Evolutionary conservation across 1,140 invertebrate genomes (phyloP).

Genomic region (Drosophila mayri): DNA sequence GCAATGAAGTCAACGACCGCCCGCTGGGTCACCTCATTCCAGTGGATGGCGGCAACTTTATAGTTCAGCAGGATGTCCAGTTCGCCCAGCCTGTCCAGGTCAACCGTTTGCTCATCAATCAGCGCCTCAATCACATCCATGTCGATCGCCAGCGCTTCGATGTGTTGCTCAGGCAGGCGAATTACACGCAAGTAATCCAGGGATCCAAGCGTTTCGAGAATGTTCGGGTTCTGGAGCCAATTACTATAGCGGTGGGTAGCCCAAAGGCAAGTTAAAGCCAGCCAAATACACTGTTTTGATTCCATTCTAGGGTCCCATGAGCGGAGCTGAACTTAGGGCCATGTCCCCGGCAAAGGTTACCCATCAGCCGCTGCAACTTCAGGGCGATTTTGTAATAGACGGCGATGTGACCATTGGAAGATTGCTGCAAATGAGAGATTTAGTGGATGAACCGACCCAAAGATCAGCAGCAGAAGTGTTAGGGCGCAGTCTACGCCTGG

Average conservation of each 20-base stretch:
- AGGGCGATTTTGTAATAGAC: slow-evolving; percentile 83
- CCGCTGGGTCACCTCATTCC: slow-evolving; percentile 59
- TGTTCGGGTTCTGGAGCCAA: slow-evolving; percentile 81
- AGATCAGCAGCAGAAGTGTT: slow-evolving; percentile 53
- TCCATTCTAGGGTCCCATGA: slow-evolving; percentile 64
- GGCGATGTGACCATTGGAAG: slow-evolving; percentile 82
- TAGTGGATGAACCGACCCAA: slow-evolving; percentile 45
- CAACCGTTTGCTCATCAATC: slow-evolving; percentile 77
- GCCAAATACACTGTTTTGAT: neutral
- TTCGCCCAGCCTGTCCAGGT: slow-evolving; percentile 78
- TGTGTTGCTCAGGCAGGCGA: slow-evolving; percentile 77
- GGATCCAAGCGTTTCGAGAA: slow-evolving; percentile 84
- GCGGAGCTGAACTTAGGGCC: slow-evolving; percentile 74
- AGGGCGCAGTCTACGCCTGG: slow-evolving; percentile 43
- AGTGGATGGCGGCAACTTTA: slow-evolving; percentile 67
- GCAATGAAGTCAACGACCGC: slow-evolving; percentile 61
- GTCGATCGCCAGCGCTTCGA: slow-evolving; percentile 83
- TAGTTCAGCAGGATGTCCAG: slow-evolving; percentile 84
- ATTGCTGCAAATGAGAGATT: slow-evolving; percentile 68
- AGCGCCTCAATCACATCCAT: slow-evolving; percentile 84
- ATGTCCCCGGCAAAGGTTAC: slow-evolving; percentile 84
- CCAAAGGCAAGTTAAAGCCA: neutral
- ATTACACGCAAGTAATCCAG: slow-evolving; percentile 81
- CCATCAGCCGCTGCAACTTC: slow-evolving; percentile 66
- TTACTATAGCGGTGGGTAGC: slow-evolving; percentile 73